Conservation (phyloP, 2,113 vertebrate genomes). For the Carlito syrichta region DNA sequence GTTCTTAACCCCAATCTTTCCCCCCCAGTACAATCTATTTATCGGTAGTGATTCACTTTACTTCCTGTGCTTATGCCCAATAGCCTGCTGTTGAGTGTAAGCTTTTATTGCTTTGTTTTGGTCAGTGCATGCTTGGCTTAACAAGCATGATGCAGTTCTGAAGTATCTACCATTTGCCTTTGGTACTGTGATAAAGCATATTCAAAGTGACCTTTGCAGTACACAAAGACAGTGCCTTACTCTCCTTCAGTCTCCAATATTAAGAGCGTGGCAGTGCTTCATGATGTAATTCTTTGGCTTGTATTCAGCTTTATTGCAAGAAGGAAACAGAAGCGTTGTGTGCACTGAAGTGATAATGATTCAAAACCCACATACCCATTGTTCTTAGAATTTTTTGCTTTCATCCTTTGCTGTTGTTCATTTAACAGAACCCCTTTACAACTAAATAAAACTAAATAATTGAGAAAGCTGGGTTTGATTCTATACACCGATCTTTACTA, state of each 20-base stretch:
- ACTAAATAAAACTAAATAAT: conserved; percentile 8
- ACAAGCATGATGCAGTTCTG: not conserved
- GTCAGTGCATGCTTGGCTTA: not conserved
- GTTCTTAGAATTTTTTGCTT: conserved; percentile 26
- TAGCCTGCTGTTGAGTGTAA: not conserved
- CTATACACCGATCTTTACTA: not conserved
- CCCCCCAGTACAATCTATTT: not conserved
- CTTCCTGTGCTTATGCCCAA: not conserved
- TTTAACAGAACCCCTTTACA: conserved; percentile 28
- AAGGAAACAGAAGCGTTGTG: conserved; percentile 25
- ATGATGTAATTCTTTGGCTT: conserved; percentile 1
- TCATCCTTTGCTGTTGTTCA: not conserved
- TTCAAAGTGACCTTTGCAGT: conserved; percentile 1
- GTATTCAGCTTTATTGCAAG: conserved; percentile 3
- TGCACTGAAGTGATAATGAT: not conserved
- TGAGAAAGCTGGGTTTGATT: not conserved
- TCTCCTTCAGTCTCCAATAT: not conserved
- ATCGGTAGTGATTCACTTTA: not conserved
- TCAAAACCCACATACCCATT: not conserved
- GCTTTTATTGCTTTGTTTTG: conserved; percentile 16
- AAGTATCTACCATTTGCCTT: not conserved
- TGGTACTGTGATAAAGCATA: not conserved
- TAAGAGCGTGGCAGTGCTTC: not conserved
- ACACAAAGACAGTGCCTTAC: not conserved
- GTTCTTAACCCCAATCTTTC: not conserved